These are phyloP conservation scores for Achlya flavicornis DNA, from an alignment of 2,888 invertebrate genomes.

Conservation along the genomic window DNA sequence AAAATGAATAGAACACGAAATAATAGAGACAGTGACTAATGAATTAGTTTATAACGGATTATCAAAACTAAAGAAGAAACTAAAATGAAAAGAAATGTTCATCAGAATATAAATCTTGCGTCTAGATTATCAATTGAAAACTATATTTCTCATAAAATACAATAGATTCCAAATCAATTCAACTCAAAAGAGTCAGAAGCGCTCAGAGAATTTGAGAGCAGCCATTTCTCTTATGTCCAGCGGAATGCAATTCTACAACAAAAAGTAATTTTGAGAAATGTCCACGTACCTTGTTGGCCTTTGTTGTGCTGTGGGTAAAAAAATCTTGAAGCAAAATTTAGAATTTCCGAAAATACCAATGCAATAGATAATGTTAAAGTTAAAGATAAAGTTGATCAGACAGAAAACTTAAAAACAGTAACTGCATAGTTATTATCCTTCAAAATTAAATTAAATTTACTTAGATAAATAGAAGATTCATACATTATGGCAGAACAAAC, in stretches of 20 bases:
- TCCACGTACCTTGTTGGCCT: neutral
- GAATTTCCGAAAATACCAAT: neutral
- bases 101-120: neutral
- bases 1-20: neutral
- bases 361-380: neutral
- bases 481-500: too few species aligned
- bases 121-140: conserved; percentile 1
- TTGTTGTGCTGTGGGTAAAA: conserved; percentile 1
- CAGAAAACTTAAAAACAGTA: too few species aligned
- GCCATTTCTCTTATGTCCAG: conserved; percentile 5
- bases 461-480: too few species aligned
- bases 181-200: neutral
- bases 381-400: too few species aligned
- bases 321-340: neutral
- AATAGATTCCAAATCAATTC: conserved; percentile 5
- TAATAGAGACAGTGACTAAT: too few species aligned
- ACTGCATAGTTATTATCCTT: too few species aligned
- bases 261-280: conserved; percentile 7
- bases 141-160: neutral
- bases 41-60: too few species aligned
- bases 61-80: neutral
- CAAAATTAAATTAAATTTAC: too few species aligned
- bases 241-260: conserved; percentile 5
- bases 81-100: neutral
- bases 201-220: conserved; percentile 1